Percentiles rank a stretch among this genome's conserved stretches.
Conservation (phyloP, 2,888 invertebrate species). For the Rotaria sp. region DNA sequence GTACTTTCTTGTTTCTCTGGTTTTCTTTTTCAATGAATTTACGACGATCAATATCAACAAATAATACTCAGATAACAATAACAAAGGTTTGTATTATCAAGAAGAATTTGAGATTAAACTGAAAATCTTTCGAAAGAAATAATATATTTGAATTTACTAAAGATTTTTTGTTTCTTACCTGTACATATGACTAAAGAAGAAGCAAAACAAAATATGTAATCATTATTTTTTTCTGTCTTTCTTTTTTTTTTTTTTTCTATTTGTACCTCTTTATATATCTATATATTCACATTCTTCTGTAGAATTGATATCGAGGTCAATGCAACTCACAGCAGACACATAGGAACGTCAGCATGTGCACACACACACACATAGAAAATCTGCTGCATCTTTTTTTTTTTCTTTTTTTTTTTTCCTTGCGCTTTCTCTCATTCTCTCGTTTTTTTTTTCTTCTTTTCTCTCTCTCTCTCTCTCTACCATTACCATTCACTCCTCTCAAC, state of each 20-base stretch:
- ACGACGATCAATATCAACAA: background rate
- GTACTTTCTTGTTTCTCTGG: background rate
- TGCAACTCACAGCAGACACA: background rate
- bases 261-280: background rate
- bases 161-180: no score
- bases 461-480: background rate
- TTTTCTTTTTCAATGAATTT: background rate
- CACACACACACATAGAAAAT: background rate
- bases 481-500: slow-evolving; percentile 14
- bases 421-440: slow-evolving; percentile 6
- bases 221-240: no score
- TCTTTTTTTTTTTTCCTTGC: background rate
- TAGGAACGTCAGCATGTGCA: background rate
- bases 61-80: background rate
- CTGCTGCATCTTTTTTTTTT: slow-evolving; percentile 19
- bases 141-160: no score
- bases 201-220: no score
- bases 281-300: slow-evolving; percentile 3
- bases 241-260: no score
- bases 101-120: no score
- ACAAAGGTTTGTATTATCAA: background rate
- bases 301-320: slow-evolving; percentile 27
- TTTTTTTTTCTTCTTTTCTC: background rate
- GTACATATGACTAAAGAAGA: no score
- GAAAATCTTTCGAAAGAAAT: no score